Base-by-base conservation (phyloP, 2,113 vertebrate species). In the Aegotheles bennettii region DNA sequence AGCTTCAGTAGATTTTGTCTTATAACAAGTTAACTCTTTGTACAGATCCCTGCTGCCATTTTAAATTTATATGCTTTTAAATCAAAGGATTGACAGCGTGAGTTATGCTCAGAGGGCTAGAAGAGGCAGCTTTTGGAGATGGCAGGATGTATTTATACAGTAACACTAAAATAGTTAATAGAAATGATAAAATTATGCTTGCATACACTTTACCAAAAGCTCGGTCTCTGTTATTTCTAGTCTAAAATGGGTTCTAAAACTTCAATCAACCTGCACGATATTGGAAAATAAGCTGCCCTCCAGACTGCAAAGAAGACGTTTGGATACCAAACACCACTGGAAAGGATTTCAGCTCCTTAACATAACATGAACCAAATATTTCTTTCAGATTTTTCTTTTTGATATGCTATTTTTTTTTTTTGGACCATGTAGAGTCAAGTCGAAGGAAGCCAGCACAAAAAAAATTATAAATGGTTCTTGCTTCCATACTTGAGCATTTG, bases 161-260 rank as follows among this genome's bases (percentile, higher is more conserved):
- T 19, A 89, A 87, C 79, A 90, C 25, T 93, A 90, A 88, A 93
- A 90, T 1, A 83, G 47, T 81, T 81, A 89, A 95, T 96, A 95
- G 94, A 92, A 96, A 48, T 33, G 31, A 90, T 61, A 78, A 92
- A 76, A 93, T 78, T 60, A 81, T 35, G 68, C 28, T 78, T 56
- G 51, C 7, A 20, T 59, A 53, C n/a, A 64, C 83, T 81, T 75
- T 48, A 87, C 1, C 4, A 84, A 89, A 60, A n/a, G 73, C 60
- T 84, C 1, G 1, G 24, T 48, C 79, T 90, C 75, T 71, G 71
- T 59, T 69, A 83, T 63, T 16, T 67, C 75, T 7, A 65, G 31
- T 40, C 63, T 81, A 84, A 95, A 94, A 86, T 10, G 16, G 63
- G 80, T 75, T 77, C 83, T 90, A 85, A 95, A 93, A 81, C 36